phyloP scores from a whole-genome alignment of 2,797 vertebrate genomes.

The Propithecus perrieri region DNA sequence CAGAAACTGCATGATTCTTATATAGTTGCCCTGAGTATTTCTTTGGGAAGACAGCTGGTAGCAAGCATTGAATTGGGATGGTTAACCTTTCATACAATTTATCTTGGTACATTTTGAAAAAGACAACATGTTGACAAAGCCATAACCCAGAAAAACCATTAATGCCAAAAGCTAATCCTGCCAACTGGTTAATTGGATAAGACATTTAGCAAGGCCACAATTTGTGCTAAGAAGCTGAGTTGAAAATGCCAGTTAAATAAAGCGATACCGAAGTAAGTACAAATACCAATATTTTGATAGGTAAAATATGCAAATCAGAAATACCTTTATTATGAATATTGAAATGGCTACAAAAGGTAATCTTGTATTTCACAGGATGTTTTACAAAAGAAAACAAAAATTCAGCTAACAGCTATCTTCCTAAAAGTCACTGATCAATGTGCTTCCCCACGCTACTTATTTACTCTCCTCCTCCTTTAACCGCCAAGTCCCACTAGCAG shows the following conservation, averaged over 20 bases:
- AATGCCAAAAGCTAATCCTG: not conserved
- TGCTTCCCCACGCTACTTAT: not conserved
- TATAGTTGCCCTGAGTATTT: not conserved
- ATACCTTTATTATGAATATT: not conserved
- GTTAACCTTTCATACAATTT: not conserved
- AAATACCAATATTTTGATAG: not conserved
- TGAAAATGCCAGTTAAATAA: slow-evolving; percentile 40
- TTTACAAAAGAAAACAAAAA: not conserved
- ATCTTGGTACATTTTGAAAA: not conserved
- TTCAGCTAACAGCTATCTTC: not conserved
- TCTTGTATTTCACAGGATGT: not conserved
- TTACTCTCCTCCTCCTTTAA: not conserved
- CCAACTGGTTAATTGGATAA: slow-evolving; percentile 32
- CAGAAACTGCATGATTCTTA: not conserved
- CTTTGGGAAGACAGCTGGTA: not conserved
- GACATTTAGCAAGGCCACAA: slow-evolving; percentile 22
- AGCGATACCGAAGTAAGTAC: not conserved
- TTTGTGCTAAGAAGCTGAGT: not conserved
- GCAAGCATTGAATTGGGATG: not conserved
- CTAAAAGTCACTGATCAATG: not conserved
- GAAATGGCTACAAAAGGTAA: not conserved
- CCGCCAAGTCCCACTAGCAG: not conserved
- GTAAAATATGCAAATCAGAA: not conserved
- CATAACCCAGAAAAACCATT: slow-evolving; percentile 19
- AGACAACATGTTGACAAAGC: slow-evolving; percentile 31